A percentile compares a stretch with the other conserved stretches of the same genome.
phyloP scores from a whole-genome alignment of 1,140 invertebrate species.

The Tigriopus japonicus region DNA sequence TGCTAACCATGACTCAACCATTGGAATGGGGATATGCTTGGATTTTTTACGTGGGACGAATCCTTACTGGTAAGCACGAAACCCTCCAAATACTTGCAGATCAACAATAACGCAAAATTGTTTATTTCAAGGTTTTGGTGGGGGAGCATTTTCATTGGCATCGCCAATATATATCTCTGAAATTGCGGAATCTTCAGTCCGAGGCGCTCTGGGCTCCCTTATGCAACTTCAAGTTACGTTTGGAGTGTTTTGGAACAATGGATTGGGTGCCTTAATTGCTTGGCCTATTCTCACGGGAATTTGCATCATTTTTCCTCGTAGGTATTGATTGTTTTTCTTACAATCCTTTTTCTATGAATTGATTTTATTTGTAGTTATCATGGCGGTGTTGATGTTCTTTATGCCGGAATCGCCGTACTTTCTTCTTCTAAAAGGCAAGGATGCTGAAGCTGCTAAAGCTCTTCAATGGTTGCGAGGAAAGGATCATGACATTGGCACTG shows the following conservation, averaged over 20 bases:
- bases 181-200: not conserved
- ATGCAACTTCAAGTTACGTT: constrained; percentile 52
- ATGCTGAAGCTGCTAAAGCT: not conserved
- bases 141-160: constrained; percentile 29
- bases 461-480: constrained; percentile 1
- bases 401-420: not conserved
- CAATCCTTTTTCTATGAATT: not conserved
- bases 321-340: not conserved
- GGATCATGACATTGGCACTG: constrained; percentile 19
- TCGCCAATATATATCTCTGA: constrained; percentile 12
- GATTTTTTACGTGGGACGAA: not conserved
- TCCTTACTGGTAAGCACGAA: not conserved
- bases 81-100: constrained; percentile 36
- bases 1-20: not conserved
- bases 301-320: not conserved
- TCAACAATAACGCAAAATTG: constrained; percentile 46
- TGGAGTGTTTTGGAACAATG: constrained; percentile 23
- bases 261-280: not conserved
- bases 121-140: constrained; percentile 65
- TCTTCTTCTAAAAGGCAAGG: not conserved
- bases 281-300: not conserved
- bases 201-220: not conserved
- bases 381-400: not conserved
- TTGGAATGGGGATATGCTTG: not conserved
- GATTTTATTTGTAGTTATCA: not conserved